Base-by-base conservation (phyloP, 2,888 invertebrate genomes). In the Chaetogeoica ovagalla region DNA sequence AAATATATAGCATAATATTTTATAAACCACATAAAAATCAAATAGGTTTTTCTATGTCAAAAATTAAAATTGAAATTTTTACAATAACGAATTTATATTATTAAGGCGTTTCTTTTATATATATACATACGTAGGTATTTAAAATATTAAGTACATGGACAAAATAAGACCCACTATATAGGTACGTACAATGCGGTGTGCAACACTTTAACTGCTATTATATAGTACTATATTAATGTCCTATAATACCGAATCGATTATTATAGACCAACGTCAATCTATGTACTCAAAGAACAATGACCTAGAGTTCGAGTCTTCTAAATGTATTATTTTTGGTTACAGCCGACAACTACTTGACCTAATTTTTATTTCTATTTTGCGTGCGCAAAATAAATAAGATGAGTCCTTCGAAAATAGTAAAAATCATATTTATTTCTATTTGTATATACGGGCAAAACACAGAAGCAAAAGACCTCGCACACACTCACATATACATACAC, bases 391-490 rank as follows among this genome's bases (percentile, higher is more conserved):
- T 63, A 71, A 70, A 70, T 30, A 79, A 57, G 79, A 79, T 71
- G 79, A 79, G 79, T 79, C 79, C 79, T 79, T 79, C 79, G 79
- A 71, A 79, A 79, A 30, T 30, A 79, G 48, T 57, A 70, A 77
- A 39, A 70, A 69, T 52, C 13, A 19, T 55, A 55, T 55, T 19
- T 55, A 55, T 19, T 60, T 21, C 1, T 59, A 59, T 21, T 13
- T 62, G 30, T 13, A 23, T 66, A 71, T 6, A 39, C 21, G 30
- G 17, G n/a, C 52, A 70, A n/a, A 48, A 69, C 23, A 65, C 52
- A 69, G 63, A 62, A 63, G 11, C 19, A 60, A 21, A 59, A 43
- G 6, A 59, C n/a, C 23, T 60, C 60, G 60, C 11, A 48, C 15
- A 48, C 48, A 48, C 8, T 23, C n/a, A 30, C 30, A 30, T 4